Percentiles rank a stretch among this genome's conserved stretches.
These are phyloP conservation scores for Odobenus rosmarus DNA, from an alignment of 2,113 vertebrate genomes.

Conservation along the genomic window DNA sequence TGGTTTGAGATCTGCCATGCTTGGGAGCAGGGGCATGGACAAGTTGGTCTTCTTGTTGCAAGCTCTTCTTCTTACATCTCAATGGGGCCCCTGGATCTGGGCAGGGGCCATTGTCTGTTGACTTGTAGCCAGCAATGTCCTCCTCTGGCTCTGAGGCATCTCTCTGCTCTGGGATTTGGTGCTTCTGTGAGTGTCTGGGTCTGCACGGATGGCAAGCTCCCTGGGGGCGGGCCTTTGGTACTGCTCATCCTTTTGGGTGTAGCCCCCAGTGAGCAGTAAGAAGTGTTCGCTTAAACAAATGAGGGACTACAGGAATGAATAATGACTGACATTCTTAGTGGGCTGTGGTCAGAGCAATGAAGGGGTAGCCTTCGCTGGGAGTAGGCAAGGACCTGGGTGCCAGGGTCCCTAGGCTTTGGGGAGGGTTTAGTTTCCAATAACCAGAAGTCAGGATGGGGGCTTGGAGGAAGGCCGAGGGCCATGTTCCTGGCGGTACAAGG, in stretches of 20 bases:
- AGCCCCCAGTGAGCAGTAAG: not conserved
- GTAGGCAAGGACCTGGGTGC: not conserved
- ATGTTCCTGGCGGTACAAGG: not conserved
- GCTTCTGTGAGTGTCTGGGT: not conserved
- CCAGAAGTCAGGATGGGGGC: not conserved
- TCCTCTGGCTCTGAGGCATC: not conserved
- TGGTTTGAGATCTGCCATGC: not conserved
- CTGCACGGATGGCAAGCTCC: not conserved
- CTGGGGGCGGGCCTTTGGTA: not conserved
- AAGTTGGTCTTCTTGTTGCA: not conserved
- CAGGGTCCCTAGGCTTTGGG: not conserved
- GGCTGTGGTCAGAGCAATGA: not conserved
- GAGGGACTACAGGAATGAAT: not conserved
- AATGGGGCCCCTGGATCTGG: not conserved
- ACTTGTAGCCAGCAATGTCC: not conserved
- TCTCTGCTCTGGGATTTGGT: not conserved
- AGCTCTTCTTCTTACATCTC: not conserved
- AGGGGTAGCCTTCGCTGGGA: not conserved
- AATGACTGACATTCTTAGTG: not conserved
- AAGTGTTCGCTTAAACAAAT: not conserved
- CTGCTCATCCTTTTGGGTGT: not conserved
- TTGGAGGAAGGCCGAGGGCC: not conserved
- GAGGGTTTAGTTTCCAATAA: not conserved
- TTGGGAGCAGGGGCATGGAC: not conserved
- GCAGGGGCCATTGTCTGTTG: not conserved